Percentiles rank a stretch among this genome's conserved stretches.
phyloP scores from a whole-genome alignment of 2,888 invertebrate species.

The Melanargia galathea region DNA sequence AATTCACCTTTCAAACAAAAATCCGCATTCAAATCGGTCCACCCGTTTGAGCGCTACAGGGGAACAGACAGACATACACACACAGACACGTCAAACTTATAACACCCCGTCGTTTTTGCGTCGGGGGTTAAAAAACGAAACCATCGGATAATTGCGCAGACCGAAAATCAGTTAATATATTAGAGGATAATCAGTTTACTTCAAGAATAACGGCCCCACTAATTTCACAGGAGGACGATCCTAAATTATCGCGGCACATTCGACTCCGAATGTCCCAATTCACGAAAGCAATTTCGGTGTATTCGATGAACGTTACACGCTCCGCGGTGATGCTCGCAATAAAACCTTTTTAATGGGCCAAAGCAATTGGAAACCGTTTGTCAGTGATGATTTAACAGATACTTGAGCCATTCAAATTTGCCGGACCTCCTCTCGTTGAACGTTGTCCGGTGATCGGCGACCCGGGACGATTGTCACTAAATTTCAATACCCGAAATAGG shows the following conservation, averaged over 20 bases:
- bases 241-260: slow-evolving; percentile 38
- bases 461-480: slow-evolving; percentile 13
- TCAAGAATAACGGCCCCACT: slow-evolving; percentile 23
- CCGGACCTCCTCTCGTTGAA: slow-evolving; percentile 30
- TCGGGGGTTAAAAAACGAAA: too few species aligned
- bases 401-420: slow-evolving; percentile 46
- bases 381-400: slow-evolving; percentile 49
- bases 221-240: slow-evolving; percentile 37
- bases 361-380: slow-evolving; percentile 53
- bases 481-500: slow-evolving; percentile 4
- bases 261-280: slow-evolving; percentile 44
- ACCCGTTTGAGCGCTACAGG: too few species aligned
- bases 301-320: slow-evolving; percentile 47
- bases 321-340: slow-evolving; percentile 46
- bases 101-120: too few species aligned
- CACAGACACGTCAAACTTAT: too few species aligned
- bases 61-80: too few species aligned
- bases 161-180: slow-evolving; percentile 11
- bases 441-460: slow-evolving; percentile 23
- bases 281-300: slow-evolving; percentile 49
- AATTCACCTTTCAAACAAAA: too few species aligned
- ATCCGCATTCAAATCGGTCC: too few species aligned
- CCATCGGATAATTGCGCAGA: slow-evolving; percentile 8
- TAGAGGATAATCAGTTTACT: not conserved
- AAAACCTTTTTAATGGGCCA: slow-evolving; percentile 51